Evolutionary conservation across 1,140 invertebrate genomes (phyloP), one percentile per base, ranked within the genome.

Genomic region (Bombyx mandarina): DNA sequence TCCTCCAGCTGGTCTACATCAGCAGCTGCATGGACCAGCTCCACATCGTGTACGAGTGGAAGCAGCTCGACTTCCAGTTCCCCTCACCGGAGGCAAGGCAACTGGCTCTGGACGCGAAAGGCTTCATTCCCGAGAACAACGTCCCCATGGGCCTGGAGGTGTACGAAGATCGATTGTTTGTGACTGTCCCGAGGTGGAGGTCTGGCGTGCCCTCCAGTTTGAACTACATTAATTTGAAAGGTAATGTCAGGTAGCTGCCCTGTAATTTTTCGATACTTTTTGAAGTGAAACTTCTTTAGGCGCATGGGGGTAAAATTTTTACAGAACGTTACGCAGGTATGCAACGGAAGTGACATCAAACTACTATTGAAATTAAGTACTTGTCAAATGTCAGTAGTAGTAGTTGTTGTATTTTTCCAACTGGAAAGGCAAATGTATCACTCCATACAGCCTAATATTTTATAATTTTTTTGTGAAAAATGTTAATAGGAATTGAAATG

Each of bases 171-270:
- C 88, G 90, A 45, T 70, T 94, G 54, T 94, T 94, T 65, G 74
- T 94, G 9, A 93, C 93, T 0, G 89, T 94, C 6, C 94, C 94
- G 8, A 88, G 93, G 64, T 95, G 93, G 93, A 90, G 90, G 66
- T 69, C 79, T 35, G 94, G 94, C 26, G 93, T 95, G 7, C 91
- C 92, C 1, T 90, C 93, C 43, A 92, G 93, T 62, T 88, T 95
- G 61, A 92, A 91, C 73, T 94, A 94, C 71, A 90, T 95, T 60
- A 88, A 90, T 69, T 72, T 92, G 58, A 92, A 91, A 78, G 93
- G 93, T 94, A 74, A 88, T 22, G 9, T 7, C 43, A 5, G 49
- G 12, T 35, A 35, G 2, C 4, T 35, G 26, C 26, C 2, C 26
- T 35, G 26, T 35, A 5, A 35, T 35, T 3, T 35, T 5, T 35